Conservation (phyloP, 2,797 vertebrate genomes). For the Coracias cyanogaster region DNA sequence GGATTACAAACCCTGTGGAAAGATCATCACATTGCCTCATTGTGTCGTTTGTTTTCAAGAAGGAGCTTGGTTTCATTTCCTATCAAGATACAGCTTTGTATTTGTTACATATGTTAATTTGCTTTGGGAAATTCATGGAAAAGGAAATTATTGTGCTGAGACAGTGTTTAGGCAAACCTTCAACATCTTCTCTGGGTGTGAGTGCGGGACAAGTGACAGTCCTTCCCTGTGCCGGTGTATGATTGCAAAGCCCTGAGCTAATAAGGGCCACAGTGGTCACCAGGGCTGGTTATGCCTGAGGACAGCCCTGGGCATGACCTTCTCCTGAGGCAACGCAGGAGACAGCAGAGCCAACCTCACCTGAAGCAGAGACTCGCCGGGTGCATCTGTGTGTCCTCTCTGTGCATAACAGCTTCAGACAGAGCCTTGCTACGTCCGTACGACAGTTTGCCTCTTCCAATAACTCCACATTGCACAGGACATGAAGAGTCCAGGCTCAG, state of each 20-base stretch:
- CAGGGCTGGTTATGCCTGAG: not conserved
- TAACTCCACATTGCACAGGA: not conserved
- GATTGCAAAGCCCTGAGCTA: not conserved
- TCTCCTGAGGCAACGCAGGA: not conserved
- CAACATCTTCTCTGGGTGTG: not conserved
- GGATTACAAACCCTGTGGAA: not conserved
- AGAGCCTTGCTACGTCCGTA: not conserved
- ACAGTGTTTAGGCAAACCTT: not conserved
- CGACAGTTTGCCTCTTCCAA: not conserved
- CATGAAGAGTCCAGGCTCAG: not conserved
- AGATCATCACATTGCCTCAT: not conserved
- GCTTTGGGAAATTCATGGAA: not conserved
- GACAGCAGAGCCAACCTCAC: not conserved
- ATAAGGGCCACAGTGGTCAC: not conserved
- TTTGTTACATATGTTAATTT: not conserved
- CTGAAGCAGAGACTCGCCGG: not conserved
- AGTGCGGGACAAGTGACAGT: not conserved
- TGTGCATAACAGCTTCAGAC: not conserved
- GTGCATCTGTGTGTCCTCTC: not conserved
- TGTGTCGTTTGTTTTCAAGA: not conserved
- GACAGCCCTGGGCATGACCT: constrained; percentile 38
- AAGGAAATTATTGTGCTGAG: not conserved
- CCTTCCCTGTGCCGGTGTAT: not conserved
- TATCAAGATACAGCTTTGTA: not conserved
- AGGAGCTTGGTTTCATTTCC: not conserved